phyloP scores from a whole-genome alignment of 2,888 invertebrate genomes.

The Morpho deidamia region DNA sequence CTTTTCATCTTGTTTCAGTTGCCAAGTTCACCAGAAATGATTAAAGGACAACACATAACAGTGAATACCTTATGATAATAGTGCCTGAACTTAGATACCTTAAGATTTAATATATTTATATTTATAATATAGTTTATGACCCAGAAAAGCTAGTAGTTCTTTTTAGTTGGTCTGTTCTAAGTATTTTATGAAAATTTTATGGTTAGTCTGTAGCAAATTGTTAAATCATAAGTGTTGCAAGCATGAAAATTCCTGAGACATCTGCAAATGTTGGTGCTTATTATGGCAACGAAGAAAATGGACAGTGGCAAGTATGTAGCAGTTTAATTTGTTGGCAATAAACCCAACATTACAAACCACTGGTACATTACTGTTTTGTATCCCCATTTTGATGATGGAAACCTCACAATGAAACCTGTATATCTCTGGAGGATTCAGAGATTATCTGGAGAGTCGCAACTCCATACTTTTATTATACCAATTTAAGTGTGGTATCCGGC shows the following conservation, averaged over 20 bases:
- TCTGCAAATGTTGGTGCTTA: conserved; percentile 64
- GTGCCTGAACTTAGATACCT: conserved; percentile 36
- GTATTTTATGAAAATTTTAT: conserved; percentile 31
- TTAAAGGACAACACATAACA: conserved; percentile 35
- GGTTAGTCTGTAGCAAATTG: conserved; percentile 25
- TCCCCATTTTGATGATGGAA: too few relatives aligned
- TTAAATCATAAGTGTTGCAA: conserved; percentile 37
- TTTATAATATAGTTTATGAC: not conserved
- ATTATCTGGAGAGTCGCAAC: too few relatives aligned
- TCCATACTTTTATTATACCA: too few relatives aligned
- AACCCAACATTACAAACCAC: too few relatives aligned
- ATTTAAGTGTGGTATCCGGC: too few relatives aligned
- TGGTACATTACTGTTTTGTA: too few relatives aligned
- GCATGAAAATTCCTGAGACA: conserved; percentile 72
- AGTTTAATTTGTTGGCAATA: too few relatives aligned
- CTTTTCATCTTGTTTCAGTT: conserved; percentile 24
- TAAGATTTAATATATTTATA: conserved; percentile 1
- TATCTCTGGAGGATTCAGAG: too few relatives aligned
- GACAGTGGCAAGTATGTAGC: conserved; percentile 65
- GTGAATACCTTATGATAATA: conserved; percentile 39
- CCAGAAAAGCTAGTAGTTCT: not conserved
- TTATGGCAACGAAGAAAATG: conserved; percentile 66
- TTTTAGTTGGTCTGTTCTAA: not conserved
- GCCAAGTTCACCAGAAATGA: conserved; percentile 52
- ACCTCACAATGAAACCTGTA: too few relatives aligned